Conservation (phyloP, 2,113 vertebrate genomes). For the Indicator indicator region DNA sequence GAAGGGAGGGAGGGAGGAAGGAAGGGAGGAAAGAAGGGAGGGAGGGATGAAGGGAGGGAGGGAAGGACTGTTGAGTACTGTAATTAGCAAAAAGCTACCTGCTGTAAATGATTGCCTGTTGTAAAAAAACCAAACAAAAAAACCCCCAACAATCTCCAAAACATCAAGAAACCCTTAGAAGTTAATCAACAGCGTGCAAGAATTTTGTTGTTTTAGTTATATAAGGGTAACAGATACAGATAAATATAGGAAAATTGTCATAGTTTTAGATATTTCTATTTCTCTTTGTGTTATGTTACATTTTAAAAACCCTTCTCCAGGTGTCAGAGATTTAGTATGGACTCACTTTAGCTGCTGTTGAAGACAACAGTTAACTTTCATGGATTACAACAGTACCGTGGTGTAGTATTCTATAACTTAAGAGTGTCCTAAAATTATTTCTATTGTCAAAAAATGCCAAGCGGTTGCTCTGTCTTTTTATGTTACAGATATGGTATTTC, state of each 20-base stretch:
- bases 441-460: neutral
- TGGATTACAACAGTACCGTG: neutral
- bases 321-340: neutral
- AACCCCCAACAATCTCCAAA: rapidly evolving
- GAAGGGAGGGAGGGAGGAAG: neutral
- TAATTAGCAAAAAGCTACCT: neutral
- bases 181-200: neutral
- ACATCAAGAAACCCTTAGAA: neutral
- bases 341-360: neutral
- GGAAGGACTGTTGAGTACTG: neutral
- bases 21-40: neutral
- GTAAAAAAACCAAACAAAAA: neutral
- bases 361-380: neutral
- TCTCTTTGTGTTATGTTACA: neutral
- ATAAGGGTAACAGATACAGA: neutral
- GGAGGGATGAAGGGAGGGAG: neutral
- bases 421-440: neutral
- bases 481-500: rapidly evolving
- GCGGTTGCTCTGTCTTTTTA: neutral
- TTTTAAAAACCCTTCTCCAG: neutral
- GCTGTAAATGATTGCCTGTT: neutral
- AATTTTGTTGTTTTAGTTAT: neutral
- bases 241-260: neutral
- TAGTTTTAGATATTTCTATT: neutral
- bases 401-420: neutral